Conservation (phyloP, 2,888 invertebrate species). For the Noctua janthe region DNA sequence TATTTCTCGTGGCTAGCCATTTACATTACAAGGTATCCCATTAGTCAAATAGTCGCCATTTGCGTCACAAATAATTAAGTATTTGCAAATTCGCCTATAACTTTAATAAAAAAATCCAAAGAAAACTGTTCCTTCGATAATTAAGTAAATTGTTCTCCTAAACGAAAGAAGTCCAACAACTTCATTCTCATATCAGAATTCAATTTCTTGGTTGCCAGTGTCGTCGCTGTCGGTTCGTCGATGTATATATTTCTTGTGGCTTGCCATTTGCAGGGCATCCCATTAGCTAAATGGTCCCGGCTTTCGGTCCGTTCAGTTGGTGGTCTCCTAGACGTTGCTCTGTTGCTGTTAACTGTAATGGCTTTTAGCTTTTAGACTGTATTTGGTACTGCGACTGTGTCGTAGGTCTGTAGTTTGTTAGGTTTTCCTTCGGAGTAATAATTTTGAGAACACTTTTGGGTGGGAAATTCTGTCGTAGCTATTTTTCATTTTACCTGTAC, state of each 20-base stretch:
- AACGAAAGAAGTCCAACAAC: neutral
- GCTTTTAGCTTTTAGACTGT: constrained; percentile 46
- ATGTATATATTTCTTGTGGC: constrained; percentile 41
- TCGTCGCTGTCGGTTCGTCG: neutral
- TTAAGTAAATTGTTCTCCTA: neutral
- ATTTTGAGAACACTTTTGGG: neutral
- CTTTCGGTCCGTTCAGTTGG: constrained; percentile 30
- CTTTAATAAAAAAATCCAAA: neutral
- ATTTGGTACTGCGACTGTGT: constrained; percentile 1
- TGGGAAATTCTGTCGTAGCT: neutral
- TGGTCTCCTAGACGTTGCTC: constrained; percentile 48
- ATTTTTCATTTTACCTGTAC: neutral
- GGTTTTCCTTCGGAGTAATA: constrained; percentile 10
- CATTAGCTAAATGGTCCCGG: constrained; percentile 53
- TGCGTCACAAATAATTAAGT: neutral
- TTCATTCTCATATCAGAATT: constrained; percentile 15
- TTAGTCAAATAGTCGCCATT: constrained; percentile 42
- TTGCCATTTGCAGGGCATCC: constrained; percentile 46
- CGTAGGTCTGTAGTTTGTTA: constrained; percentile 13
- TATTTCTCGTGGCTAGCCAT: constrained; percentile 34
- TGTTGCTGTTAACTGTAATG: constrained; percentile 52
- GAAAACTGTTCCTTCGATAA: neutral
- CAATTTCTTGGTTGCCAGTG: constrained; percentile 28
- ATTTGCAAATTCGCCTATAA: neutral
- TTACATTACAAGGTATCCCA: constrained; percentile 29